Evolutionary conservation across 1,140 invertebrate species (phyloP).

Genomic region (Drosophila neocordata): DNA sequence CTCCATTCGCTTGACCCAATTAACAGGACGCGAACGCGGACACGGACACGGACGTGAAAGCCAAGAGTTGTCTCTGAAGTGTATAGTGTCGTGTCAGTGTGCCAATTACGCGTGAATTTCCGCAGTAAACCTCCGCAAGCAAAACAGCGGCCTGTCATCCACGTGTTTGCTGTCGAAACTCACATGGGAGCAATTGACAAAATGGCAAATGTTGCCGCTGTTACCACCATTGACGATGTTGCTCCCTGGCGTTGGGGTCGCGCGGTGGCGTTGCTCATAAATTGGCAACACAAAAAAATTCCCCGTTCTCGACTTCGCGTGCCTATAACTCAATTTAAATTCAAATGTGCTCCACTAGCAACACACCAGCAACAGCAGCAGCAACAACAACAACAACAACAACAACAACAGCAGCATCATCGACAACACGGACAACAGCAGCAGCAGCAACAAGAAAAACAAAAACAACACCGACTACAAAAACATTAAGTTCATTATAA

Average conservation of each 20-base stretch:
- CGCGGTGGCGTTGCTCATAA: constrained; percentile 67
- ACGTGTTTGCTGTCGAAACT: constrained; percentile 72
- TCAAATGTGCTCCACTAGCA: constrained; percentile 59
- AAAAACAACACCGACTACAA: constrained; percentile 21
- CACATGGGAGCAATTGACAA: constrained; percentile 81
- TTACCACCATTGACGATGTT: constrained; percentile 11
- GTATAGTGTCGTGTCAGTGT: constrained; percentile 64
- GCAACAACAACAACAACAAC: neutral
- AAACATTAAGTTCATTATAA: constrained; percentile 5
- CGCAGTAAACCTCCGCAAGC: constrained; percentile 55
- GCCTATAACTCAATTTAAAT: constrained; percentile 78
- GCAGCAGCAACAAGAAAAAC: constrained; percentile 2
- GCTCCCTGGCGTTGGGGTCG: constrained; percentile 53
- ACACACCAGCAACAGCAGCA: constrained; percentile 6
- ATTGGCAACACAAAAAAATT: constrained; percentile 66
- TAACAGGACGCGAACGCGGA: constrained; percentile 48
- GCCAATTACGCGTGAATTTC: constrained; percentile 78
- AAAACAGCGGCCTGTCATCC: constrained; percentile 29
- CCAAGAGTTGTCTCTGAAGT: constrained; percentile 45
- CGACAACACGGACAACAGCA: constrained; percentile 7
- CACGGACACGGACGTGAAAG: constrained; percentile 35
- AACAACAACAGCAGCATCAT: neutral
- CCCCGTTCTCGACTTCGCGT: constrained; percentile 9
- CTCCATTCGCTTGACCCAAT: constrained; percentile 72
- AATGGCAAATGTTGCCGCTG: constrained; percentile 59